Base-by-base conservation (phyloP, 2,888 invertebrate genomes). In the Oeneis ivallda region DNA sequence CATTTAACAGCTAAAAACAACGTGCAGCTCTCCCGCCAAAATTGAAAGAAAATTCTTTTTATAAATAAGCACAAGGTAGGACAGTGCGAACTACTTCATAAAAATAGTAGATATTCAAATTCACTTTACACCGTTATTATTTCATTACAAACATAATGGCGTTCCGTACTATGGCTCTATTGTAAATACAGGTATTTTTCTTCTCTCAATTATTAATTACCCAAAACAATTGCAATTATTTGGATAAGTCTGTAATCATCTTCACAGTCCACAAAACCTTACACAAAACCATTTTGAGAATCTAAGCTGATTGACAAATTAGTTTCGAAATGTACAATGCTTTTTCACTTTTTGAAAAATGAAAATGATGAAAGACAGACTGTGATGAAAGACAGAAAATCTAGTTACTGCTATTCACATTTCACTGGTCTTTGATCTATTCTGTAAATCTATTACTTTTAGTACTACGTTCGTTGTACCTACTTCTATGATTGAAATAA, bases 1-100 rank as follows among this genome's bases (percentile, higher is more conserved):
- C 78, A 79, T 86, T 83, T 79, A 80, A 84, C 81, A 79, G 81
- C 77, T 74, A 73, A 69, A 76, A 74, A 72, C 74, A 82, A 82
- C 81, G 81, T 85, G 87, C 82, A 84, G 81, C 75, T 75, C 83
- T 87, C 88, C 89, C 89, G 89, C 89, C 89, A 89, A 89, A 87
- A 85, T 84, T 84, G 82, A 86, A 86, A 82, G 82, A 78, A 81
- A 82, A 73, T 75, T 83, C 80, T 80, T 82, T 82, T 80, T 81
- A 77, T 75, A 77, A 80, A 82, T 75, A 72, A 75, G 70, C 70
- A 63, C 70, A 63, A 63, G 56, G 34, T 50, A 47, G 19, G 34
- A 58, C 64, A 53, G 19, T 47, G 17, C 45, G 52, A 52, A 60
- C 19, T n/a, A 49, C 50, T 37, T 61, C 32, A 54, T 53, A 4